Conservation (phyloP, 1,140 invertebrate genomes). For the Bombyx mori region ASM3026992v2 NC_085108.1:4017501-4018000, state of each 20-base stretch:
- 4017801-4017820: conserved; percentile 5
- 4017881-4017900: conserved; percentile 55
- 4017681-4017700: too few relatives aligned
- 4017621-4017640: too few relatives aligned
- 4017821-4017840: conserved; percentile 12
- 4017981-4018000: conserved; percentile 30
- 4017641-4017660: too few relatives aligned
- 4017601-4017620: too few relatives aligned
- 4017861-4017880: conserved; percentile 13
- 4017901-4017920: conserved; percentile 48
- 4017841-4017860: conserved; percentile 15
- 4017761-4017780: conserved; percentile 63
- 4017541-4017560: too few relatives aligned
- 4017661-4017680: too few relatives aligned
- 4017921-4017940: conserved; percentile 30
- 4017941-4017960: conserved; percentile 34
- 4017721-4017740: conserved; percentile 40
- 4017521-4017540: too few relatives aligned
- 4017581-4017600: too few relatives aligned
- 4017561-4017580: too few relatives aligned
- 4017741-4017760: conserved; percentile 43
- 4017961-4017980: conserved; percentile 42
- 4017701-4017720: not conserved
- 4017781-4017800: conserved; percentile 47
- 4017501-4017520: too few relatives aligned